Evolutionary conservation across 2,113 vertebrate species (phyloP), one percentile per base, ranked within the genome.

Genomic region (Sturnus vulgaris): DNA sequence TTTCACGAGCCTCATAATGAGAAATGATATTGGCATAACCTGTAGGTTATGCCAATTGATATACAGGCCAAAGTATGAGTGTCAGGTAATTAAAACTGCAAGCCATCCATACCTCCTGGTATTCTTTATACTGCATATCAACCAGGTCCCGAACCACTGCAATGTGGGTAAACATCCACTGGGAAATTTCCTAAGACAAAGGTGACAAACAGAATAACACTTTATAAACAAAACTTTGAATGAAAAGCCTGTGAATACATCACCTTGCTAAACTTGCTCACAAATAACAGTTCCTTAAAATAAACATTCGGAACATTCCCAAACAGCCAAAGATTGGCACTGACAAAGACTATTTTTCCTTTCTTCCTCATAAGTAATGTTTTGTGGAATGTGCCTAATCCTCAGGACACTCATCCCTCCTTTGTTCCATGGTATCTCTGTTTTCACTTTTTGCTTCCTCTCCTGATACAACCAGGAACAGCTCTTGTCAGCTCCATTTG

Each of bases 81-180:
- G 19, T 64, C 27, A 55, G 44, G 33, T 44, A 77, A 89, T 39
- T 12, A 72, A 75, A 6, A 12, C 30, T n/a, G 39, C 72, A 47
- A 90, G 53, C n/a, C 82, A 63, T 44, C 35, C 79, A 92, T 98
- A 99, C 99, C 99, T 99, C 99, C 88, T 99, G 99, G 89, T 99
- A 97, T 71, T 99, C 99, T 88, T 99, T 99, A 93, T 99, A 99
- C 90, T 99, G 99, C 98, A 99, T 99, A 80, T 99, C 98, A 82
- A 99, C 99, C 70, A 99, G 97, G 97, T 99, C 99, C 49, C 99
- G 98, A 35, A 99, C 99, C 42, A 99, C 99, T 14, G 99, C 99
- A 7, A 99, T 99, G 91, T 99, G 99, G 24, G 99, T 99, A 59
- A 99, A 99, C 99, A 99, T 99, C 99, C 99, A 99, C 97, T 99